A percentile compares a stretch with the other conserved stretches of the same genome.
These are phyloP conservation scores for Tetramorium alpestre DNA, from an alignment of 1,140 invertebrate species.

Conservation along the genomic window DNA sequence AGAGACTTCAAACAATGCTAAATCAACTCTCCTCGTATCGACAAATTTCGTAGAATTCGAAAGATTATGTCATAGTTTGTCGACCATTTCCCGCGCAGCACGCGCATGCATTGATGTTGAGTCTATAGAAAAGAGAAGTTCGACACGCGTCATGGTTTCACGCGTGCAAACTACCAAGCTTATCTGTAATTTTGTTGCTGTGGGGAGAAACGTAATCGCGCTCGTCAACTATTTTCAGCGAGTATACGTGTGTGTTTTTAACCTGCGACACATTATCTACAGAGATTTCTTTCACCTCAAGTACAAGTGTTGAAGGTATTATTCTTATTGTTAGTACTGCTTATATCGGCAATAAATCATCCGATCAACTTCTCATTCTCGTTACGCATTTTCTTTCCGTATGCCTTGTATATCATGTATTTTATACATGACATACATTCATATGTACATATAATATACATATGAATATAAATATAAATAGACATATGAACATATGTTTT, in stretches of 20 bases:
- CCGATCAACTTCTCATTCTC: neutral
- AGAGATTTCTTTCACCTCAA: neutral
- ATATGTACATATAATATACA: neutral
- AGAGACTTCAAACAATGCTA: neutral
- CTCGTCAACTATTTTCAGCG: neutral
- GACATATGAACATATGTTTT: too few relatives aligned
- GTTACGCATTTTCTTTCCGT: neutral
- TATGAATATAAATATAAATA: too few relatives aligned
- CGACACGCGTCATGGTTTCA: slow-evolving; percentile 32
- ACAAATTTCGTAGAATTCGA: slow-evolving; percentile 27
- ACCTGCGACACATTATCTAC: neutral
- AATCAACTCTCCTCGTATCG: slow-evolving; percentile 2
- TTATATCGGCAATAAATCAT: too few relatives aligned
- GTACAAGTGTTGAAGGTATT: neutral
- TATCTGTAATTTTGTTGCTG: slow-evolving; percentile 24
- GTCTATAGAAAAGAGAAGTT: slow-evolving; percentile 20
- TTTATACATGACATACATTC: neutral
- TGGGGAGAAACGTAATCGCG: neutral
- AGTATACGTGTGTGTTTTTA: neutral
- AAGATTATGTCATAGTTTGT: slow-evolving; percentile 41
- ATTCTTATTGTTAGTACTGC: neutral
- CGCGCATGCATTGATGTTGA: slow-evolving; percentile 34
- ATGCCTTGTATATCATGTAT: neutral
- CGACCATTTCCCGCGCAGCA: slow-evolving; percentile 12
- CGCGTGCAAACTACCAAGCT: slow-evolving; percentile 16